A percentile compares a stretch with the other conserved stretches of the same genome.
phyloP scores from a whole-genome alignment of 2,113 vertebrate genomes.

The Pelvicachromis taeniatus region DNA sequence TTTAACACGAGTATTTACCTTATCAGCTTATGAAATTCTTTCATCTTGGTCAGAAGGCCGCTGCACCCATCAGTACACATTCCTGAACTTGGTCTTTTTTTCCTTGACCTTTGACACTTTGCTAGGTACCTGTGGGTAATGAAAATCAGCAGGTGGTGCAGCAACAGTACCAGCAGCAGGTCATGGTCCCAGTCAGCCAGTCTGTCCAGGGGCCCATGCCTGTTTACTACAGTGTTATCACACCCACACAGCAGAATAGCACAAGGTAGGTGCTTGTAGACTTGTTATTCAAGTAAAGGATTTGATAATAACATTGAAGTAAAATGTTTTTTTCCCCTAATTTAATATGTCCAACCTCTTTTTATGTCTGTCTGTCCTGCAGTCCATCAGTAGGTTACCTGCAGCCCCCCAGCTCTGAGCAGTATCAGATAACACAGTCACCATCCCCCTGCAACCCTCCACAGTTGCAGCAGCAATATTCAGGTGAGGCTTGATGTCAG shows the following conservation, averaged over 20 bases:
- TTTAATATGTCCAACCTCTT: background rate
- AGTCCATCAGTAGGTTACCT: constrained; percentile 93
- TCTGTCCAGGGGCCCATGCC: constrained; percentile 92
- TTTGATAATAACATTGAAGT: background rate
- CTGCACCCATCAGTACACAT: background rate
- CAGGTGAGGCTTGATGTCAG: constrained; percentile 75
- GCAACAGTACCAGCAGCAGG: constrained; percentile 92
- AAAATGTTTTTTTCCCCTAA: background rate
- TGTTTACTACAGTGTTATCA: constrained; percentile 96
- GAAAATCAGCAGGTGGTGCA: constrained; percentile 94
- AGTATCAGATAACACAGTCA: constrained; percentile 94
- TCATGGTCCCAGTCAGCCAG: constrained; percentile 92
- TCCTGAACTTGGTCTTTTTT: background rate
- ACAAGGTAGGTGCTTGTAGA: constrained; percentile 76
- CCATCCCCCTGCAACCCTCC: constrained; percentile 92
- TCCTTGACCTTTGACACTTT: background rate
- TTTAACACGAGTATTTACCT: background rate
- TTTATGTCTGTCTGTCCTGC: constrained; percentile 9
- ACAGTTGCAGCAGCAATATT: constrained; percentile 97
- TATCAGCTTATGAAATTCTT: background rate
- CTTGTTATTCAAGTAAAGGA: background rate
- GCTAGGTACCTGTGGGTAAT: constrained; percentile 87
- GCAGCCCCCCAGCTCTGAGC: constrained; percentile 90
- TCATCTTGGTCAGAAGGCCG: background rate
- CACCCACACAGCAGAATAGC: constrained; percentile 91